These are phyloP conservation scores for Drosophila putrida DNA, from an alignment of 2,888 invertebrate species.

Conservation along the genomic window DNA sequence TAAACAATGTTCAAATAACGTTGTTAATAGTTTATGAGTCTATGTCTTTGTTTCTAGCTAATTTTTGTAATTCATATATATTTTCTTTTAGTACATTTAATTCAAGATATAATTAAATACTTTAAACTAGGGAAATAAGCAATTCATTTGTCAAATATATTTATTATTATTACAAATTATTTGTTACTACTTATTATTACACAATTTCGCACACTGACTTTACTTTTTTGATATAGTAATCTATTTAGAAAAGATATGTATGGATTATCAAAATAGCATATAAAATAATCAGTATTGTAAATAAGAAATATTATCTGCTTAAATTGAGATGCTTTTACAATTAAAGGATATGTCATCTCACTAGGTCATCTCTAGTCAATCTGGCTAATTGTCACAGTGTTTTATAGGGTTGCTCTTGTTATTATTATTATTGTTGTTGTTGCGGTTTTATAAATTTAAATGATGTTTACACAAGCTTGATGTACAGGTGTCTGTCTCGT, in stretches of 20 bases:
- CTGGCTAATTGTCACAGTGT: slow-evolving; percentile 38
- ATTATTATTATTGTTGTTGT: slow-evolving; percentile 30
- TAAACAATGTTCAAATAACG: background rate
- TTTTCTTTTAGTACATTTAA: no score
- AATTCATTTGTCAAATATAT: no score
- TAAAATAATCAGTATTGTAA: background rate
- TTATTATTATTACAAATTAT: no score
- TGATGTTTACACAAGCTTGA: slow-evolving; percentile 56
- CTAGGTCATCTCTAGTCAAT: slow-evolving; percentile 36
- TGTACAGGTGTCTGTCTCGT: slow-evolving; percentile 30
- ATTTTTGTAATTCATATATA: no score
- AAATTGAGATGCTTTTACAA: background rate
- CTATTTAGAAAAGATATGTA: no score
- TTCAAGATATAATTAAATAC: no score
- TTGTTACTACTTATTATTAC: no score
- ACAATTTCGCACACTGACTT: no score
- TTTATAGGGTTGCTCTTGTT: slow-evolving; percentile 21
- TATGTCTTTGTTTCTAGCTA: no score
- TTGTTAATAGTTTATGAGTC: background rate
- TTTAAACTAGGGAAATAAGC: no score
- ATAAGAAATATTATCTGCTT: no score
- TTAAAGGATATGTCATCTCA: slow-evolving; percentile 16
- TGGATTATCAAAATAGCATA: background rate
- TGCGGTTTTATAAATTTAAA: slow-evolving; percentile 71
- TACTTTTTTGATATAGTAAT: no score